These are phyloP conservation scores for Calonectris borealis DNA, from an alignment of 2,113 vertebrate genomes.

Conservation along the genomic window DNA sequence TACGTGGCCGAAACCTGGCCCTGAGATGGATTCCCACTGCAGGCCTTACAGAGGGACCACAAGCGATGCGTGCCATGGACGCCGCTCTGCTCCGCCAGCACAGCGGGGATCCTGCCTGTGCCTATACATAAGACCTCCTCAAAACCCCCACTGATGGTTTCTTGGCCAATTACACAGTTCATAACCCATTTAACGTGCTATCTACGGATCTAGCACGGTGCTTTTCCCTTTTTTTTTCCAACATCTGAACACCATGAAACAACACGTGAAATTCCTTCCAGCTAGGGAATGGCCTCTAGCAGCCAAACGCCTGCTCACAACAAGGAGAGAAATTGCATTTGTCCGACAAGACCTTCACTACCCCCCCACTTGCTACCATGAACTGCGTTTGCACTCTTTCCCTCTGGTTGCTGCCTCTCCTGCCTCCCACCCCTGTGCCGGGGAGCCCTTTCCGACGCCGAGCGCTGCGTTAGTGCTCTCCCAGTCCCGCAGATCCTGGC, in stretches of 20 bases:
- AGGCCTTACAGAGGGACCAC: not conserved
- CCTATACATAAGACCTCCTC: not conserved
- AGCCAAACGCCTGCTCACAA: not conserved
- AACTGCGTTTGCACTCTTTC: not conserved
- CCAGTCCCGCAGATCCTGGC: not conserved
- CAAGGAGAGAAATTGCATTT: not conserved
- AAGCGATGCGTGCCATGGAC: not conserved
- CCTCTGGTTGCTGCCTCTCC: not conserved
- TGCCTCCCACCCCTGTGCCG: not conserved
- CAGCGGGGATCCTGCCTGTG: not conserved
- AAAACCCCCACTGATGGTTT: not conserved
- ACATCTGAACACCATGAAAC: not conserved
- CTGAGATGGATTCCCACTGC: not conserved
- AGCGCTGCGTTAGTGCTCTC: not conserved
- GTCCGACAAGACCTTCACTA: not conserved
- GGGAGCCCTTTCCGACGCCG: not conserved
- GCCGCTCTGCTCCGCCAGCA: accelerated
- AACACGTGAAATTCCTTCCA: not conserved
- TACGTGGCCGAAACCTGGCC: not conserved
- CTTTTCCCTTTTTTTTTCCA: not conserved
- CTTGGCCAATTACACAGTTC: not conserved
- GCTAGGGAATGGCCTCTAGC: not conserved
- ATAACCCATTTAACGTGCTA: not conserved
- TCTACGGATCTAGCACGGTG: not conserved
- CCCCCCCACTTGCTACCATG: not conserved